phyloP scores from a whole-genome alignment of 2,113 vertebrate genomes.

The Amphiprion percula region DNA sequence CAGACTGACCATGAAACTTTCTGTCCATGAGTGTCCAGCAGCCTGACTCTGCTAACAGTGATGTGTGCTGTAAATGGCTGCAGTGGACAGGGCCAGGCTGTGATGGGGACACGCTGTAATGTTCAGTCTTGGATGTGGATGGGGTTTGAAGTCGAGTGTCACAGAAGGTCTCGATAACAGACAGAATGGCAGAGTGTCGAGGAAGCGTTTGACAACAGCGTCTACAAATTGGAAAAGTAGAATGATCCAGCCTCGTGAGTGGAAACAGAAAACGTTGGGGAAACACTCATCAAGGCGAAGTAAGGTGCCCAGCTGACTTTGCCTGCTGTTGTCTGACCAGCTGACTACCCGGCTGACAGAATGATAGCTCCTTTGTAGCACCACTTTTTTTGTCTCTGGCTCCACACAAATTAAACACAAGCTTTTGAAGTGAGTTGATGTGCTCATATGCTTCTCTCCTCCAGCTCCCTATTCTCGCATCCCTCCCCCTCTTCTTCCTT shows the following conservation, averaged over 20 bases:
- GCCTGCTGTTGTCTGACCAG: slow-evolving; percentile 66
- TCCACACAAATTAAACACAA: slow-evolving; percentile 65
- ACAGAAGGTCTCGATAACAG: slow-evolving; percentile 41
- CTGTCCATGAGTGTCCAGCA: not conserved
- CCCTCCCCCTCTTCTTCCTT: slow-evolving; percentile 30
- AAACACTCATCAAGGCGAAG: slow-evolving; percentile 67
- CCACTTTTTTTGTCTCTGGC: slow-evolving; percentile 53
- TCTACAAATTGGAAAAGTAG: slow-evolving; percentile 47
- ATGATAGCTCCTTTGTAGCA: slow-evolving; percentile 67
- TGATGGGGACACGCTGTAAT: slow-evolving; percentile 13
- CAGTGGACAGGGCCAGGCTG: slow-evolving; percentile 13
- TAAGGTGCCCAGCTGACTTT: slow-evolving; percentile 52
- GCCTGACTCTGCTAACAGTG: slow-evolving; percentile 2
- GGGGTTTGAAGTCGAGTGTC: slow-evolving; percentile 40
- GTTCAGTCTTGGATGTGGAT: slow-evolving; percentile 18
- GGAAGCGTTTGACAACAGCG: slow-evolving; percentile 51
- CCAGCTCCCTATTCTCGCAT: not conserved
- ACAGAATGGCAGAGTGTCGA: slow-evolving; percentile 38
- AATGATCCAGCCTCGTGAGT: slow-evolving; percentile 41
- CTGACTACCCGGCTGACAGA: slow-evolving; percentile 67
- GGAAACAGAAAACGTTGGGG: slow-evolving; percentile 46
- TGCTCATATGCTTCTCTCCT: slow-evolving; percentile 31
- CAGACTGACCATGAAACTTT: not conserved
- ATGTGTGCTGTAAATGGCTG: not conserved
- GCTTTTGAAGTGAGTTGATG: slow-evolving; percentile 72